phyloP scores from a whole-genome alignment of 2,888 invertebrate genomes.

The Podotricha telesiphe region DNA sequence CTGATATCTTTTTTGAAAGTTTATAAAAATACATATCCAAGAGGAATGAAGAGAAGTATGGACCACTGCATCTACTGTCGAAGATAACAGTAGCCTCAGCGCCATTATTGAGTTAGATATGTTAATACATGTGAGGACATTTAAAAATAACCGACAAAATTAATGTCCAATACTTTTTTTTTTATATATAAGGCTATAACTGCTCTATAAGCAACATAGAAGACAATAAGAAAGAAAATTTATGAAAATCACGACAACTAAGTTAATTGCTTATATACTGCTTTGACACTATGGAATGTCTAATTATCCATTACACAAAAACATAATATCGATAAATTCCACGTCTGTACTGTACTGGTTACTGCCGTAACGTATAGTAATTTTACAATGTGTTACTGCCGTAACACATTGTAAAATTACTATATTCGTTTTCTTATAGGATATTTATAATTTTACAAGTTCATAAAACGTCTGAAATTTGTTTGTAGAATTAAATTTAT shows the following conservation, averaged over 20 bases:
- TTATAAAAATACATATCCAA: too few species aligned
- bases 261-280: neutral
- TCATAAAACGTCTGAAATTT: constrained; percentile 38
- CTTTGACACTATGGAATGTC: neutral
- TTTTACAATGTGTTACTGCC: constrained; percentile 27
- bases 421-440: constrained; percentile 27
- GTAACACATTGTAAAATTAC: constrained; percentile 37
- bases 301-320: neutral
- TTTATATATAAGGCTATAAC: too few species aligned
- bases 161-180: too few species aligned
- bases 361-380: constrained; percentile 33
- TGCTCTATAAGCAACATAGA: too few species aligned
- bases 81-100: too few species aligned
- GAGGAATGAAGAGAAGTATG: too few species aligned
- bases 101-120: too few species aligned
- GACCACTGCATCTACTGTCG: too few species aligned
- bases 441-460: constrained; percentile 37
- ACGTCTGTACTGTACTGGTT: constrained; percentile 25
- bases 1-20: neutral
- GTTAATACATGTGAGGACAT: too few species aligned
- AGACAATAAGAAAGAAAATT: too few species aligned
- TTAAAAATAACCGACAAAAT: too few species aligned
- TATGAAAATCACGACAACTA: neutral
- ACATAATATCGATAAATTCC: constrained; percentile 31
- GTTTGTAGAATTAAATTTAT: constrained; percentile 38